Base-by-base conservation (phyloP, 1,140 invertebrate genomes). In the Papilio dardanus region DNA sequence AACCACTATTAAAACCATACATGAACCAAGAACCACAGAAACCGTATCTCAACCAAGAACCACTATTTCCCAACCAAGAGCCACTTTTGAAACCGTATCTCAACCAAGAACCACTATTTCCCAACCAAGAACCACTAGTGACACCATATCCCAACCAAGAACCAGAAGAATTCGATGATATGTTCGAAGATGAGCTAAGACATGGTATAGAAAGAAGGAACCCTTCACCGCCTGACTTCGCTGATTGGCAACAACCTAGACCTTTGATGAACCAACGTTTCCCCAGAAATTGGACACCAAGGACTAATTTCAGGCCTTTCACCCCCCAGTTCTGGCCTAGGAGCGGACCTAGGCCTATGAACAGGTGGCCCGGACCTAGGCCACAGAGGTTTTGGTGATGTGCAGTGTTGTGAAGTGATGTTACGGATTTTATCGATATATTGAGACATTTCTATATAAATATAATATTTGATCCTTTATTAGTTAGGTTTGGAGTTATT, bases 311-410 rank as follows among this genome's bases (percentile, higher is more conserved):
- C 75, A 82, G 87, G 78, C 84, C 84, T 0, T 79, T 42, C 12
- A 81, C 77, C 0, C 80, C 83, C 14, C 86, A 83, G 71, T 86
- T 88, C 74, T 84, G 89, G 84, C 88, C 89, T 5, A 76, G 91
- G 4, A 86, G 85, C 30, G 82, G 83, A 0, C 86, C 88, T 0
- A 76, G 89, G 40, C 85, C 86, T 1, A 82, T 81, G 0, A 85
- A 83, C 33, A 79, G 90, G 74, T 90, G 88, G 88, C 82, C 79
- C 77, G 89, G 86, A 0, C 90, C 91, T 0, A 79, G 89, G 28
- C 85, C 83, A 8, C 87, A 83, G 50, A 86, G 88, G 58, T 92
- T 92, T 74, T 92, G 88, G 88, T 92, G 87, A 92, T 78, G 42
- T 82, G 79, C 74, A 74, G 67, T 62, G 58, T 46, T 74, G 46